phyloP scores from a whole-genome alignment of 2,113 vertebrate genomes.

The Pholis gunnellus region DNA sequence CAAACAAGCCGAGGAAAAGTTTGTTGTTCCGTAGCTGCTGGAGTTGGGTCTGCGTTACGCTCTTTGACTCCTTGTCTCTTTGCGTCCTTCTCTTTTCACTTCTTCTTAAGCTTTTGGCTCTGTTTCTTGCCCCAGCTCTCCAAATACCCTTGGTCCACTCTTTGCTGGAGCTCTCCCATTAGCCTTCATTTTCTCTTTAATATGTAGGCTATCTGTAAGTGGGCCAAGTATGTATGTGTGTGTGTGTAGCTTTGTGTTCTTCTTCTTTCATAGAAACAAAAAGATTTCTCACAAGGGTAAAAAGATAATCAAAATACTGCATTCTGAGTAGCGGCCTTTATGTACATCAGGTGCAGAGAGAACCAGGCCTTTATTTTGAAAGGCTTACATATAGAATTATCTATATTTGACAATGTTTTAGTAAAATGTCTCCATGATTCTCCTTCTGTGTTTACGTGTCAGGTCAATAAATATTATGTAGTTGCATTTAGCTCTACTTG shows the following conservation, averaged over 20 bases:
- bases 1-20: conserved; percentile 60
- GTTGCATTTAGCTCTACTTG: too few relatives aligned
- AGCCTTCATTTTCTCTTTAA: conserved; percentile 39
- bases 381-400: too few relatives aligned
- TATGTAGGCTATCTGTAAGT: conserved; percentile 29
- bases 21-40: conserved; percentile 35
- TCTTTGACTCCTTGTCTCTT: conserved; percentile 50
- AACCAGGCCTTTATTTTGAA: too few relatives aligned
- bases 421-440: too few relatives aligned
- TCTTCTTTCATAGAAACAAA: neutral
- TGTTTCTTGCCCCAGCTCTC: conserved; percentile 20
- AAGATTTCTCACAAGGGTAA: neutral
- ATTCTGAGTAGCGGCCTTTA: too few relatives aligned
- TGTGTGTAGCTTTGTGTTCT: neutral
- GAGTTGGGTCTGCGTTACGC: conserved; percentile 12
- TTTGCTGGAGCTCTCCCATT: conserved; percentile 26
- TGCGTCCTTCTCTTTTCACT: conserved; percentile 23
- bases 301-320: neutral
- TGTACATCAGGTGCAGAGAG: too few relatives aligned
- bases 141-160: conserved; percentile 29
- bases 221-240: neutral
- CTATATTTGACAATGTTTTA: too few relatives aligned
- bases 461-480: too few relatives aligned
- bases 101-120: neutral
- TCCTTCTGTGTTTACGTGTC: too few relatives aligned